These are phyloP conservation scores for Sapajus apella DNA, from an alignment of 2,113 vertebrate species.

Conservation along the genomic window DNA sequence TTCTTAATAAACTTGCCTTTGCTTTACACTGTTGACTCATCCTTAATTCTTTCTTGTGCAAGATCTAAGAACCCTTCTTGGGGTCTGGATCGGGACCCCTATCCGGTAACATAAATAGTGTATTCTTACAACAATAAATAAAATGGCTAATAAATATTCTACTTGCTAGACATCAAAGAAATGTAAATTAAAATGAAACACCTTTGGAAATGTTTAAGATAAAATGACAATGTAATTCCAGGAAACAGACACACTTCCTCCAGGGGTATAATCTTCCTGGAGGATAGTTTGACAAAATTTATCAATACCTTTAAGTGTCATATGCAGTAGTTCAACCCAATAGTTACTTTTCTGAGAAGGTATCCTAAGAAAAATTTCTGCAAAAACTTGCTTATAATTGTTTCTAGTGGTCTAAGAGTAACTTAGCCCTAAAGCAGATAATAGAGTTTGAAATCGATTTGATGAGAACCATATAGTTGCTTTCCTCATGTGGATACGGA, in stretches of 20 bases:
- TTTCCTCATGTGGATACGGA: not conserved
- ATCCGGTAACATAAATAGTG: not conserved
- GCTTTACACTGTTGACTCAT: too few species aligned
- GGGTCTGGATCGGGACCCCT: too few species aligned
- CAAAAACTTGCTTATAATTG: not conserved
- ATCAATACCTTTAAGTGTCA: not conserved
- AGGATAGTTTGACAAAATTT: not conserved
- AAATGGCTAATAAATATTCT: not conserved
- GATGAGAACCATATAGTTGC: not conserved
- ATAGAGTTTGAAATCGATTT: not conserved
- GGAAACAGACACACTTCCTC: not conserved
- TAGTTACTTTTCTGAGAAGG: not conserved
- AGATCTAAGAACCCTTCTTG: too few species aligned
- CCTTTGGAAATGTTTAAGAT: not conserved
- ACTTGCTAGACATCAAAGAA: not conserved
- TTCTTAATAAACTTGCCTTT: too few species aligned
- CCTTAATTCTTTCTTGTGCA: too few species aligned
- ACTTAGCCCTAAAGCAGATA: not conserved
- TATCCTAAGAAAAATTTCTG: not conserved
- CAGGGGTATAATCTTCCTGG: not conserved
- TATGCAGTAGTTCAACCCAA: not conserved
- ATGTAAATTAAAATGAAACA: not conserved
- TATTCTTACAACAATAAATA: not conserved
- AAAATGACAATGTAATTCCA: not conserved
- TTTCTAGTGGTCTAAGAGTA: not conserved